Percentiles rank a stretch among this genome's conserved stretches.
Evolutionary conservation across 1,140 invertebrate genomes (phyloP).

Genomic region (Varroa destructor): DNA sequence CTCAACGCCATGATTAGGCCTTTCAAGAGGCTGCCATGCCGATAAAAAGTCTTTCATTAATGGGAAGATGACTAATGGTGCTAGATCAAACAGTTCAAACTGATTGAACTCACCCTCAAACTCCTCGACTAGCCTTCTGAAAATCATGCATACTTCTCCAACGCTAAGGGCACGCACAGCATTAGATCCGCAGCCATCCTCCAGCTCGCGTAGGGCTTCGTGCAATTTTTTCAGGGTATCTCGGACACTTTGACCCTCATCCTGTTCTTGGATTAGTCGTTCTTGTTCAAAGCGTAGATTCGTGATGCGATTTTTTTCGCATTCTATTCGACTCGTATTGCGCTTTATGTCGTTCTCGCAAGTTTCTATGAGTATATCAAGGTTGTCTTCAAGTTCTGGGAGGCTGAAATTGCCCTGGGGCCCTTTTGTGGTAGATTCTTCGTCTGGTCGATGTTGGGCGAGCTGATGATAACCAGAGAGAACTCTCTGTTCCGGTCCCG

Average conservation of each 20-base stretch:
- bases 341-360: slow-evolving; percentile 87
- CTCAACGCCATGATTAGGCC: slow-evolving; percentile 49
- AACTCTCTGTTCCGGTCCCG: slow-evolving; percentile 80
- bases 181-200: neutral
- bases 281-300: slow-evolving; percentile 64
- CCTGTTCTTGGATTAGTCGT: slow-evolving; percentile 53
- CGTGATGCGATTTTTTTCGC: slow-evolving; percentile 60
- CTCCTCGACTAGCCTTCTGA: slow-evolving; percentile 55
- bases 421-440: slow-evolving; percentile 44
- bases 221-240: slow-evolving; percentile 54
- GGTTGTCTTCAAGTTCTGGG: slow-evolving; percentile 81
- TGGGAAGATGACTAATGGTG: slow-evolving; percentile 40
- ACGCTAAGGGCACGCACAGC: slow-evolving; percentile 42
- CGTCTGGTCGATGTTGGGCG: slow-evolving; percentile 44
- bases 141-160: slow-evolving; percentile 56
- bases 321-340: slow-evolving; percentile 62
- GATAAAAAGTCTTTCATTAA: slow-evolving; percentile 54
- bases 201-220: neutral
- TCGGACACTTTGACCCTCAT: slow-evolving; percentile 59
- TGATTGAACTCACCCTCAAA: slow-evolving; percentile 46
- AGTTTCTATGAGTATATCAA: slow-evolving; percentile 75
- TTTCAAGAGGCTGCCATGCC: slow-evolving; percentile 58
- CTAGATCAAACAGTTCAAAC: slow-evolving; percentile 44
- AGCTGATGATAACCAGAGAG: slow-evolving; percentile 86
- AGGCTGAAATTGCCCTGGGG: slow-evolving; percentile 47